These are phyloP conservation scores for Hylaea fasciaria DNA, from an alignment of 2,888 invertebrate genomes.

Conservation along the genomic window DNA sequence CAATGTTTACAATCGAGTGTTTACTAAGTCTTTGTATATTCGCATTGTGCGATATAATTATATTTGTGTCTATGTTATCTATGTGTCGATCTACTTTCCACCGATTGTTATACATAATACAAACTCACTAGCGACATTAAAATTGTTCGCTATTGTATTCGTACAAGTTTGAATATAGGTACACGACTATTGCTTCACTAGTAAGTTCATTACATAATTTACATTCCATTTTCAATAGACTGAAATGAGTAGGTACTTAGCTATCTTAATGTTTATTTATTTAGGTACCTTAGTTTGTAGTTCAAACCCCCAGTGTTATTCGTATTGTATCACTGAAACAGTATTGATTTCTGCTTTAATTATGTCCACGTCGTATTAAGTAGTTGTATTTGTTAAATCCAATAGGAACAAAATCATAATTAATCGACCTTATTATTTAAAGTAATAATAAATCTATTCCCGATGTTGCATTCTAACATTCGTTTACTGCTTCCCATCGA, in stretches of 20 bases:
- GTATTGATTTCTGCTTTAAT: constrained; percentile 42
- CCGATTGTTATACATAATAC: constrained; percentile 2
- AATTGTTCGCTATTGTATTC: constrained; percentile 6
- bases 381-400: constrained; percentile 12
- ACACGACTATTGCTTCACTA: too few relatives aligned
- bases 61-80: constrained; percentile 1
- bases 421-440: too few relatives aligned
- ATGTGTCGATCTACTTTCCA: not conserved
- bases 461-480: too few relatives aligned
- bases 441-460: too few relatives aligned
- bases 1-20: constrained; percentile 1
- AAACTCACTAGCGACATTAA: not conserved
- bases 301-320: constrained; percentile 21
- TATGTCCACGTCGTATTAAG: constrained; percentile 22
- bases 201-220: constrained; percentile 31
- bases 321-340: constrained; percentile 31
- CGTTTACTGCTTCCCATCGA: not conserved
- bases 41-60: constrained; percentile 14
- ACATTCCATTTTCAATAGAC: constrained; percentile 44
- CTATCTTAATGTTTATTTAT: constrained; percentile 33
- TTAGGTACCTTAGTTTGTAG: constrained; percentile 18
- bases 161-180: not conserved
- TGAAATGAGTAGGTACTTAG: constrained; percentile 35
- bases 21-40: constrained; percentile 8
- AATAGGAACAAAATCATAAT: too few relatives aligned